These are phyloP conservation scores for Brotogeris chrysoptera DNA, from an alignment of 2,797 vertebrate species.

Conservation along the genomic window DNA sequence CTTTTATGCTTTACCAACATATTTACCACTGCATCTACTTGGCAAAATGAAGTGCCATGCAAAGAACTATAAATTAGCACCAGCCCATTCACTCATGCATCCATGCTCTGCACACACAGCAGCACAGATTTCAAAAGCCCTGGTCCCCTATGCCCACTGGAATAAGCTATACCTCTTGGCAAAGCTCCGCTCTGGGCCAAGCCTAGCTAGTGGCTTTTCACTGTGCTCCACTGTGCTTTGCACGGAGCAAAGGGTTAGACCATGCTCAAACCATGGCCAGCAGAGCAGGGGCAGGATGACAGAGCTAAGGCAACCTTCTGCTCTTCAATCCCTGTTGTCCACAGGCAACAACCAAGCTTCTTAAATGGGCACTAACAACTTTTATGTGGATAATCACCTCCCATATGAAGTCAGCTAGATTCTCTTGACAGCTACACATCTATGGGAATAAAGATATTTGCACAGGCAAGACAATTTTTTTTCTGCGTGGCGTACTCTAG, in stretches of 20 bases:
- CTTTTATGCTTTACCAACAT: not conserved
- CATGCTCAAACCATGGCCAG: accelerated
- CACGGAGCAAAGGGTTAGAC: not conserved
- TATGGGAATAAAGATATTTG: not conserved
- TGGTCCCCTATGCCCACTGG: not conserved
- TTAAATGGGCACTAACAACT: not conserved
- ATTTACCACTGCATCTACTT: not conserved
- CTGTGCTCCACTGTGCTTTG: not conserved
- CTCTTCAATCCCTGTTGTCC: not conserved
- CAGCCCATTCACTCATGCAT: not conserved
- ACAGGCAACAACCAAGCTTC: not conserved
- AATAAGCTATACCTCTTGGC: not conserved
- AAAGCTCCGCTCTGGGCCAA: not conserved
- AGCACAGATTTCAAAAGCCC: not conserved
- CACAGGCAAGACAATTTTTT: not conserved
- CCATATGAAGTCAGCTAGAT: not conserved
- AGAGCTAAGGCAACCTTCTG: not conserved
- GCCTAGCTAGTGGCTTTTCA: not conserved
- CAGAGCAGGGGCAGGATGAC: not conserved
- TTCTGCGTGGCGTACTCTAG: not conserved
- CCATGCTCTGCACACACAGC: not conserved
- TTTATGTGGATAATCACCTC: not conserved
- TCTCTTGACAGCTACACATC: not conserved
- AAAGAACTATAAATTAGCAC: not conserved
- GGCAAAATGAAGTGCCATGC: not conserved